Base-by-base conservation (phyloP, 2,888 invertebrate genomes). In the Biston betularia region DNA sequence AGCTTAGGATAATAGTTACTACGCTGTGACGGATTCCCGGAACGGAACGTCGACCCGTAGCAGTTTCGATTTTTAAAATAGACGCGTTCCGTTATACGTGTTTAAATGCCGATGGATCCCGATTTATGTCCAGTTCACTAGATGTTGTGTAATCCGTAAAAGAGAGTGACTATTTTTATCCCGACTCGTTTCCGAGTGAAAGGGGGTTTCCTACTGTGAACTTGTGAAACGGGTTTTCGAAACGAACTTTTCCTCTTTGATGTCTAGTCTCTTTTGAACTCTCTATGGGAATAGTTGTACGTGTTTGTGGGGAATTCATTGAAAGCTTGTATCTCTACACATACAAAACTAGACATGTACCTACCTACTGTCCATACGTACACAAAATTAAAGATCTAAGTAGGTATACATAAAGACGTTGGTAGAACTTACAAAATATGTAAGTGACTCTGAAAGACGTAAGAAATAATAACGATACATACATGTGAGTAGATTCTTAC, bases 31-130 rank as follows among this genome's bases (percentile, higher is more conserved):
- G 54, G 79, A 73, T 90, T 90, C 89, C 84, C 78, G 79, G 89
- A 89, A 90, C 77, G 80, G 87, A 89, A 89, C 79, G 77, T 73
- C 84, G 83, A 83, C 79, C 83, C 80, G 73, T 60, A 72, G 83
- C 80, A 81, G 85, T 84, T 89, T 89, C 86, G 83, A 89, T 90
- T 90, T 90, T 90, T 88, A 86, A 91, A 89, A 90, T 89, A 90
- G 90, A 88, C 78, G 77, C 87, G 85, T 86, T 88, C 89, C 87
- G 86, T 89, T 90, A 87, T 78, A 83, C 81, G 73, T 76, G 76
- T 73, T 49, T 49, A 49, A 58, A 49, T 45, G n/a, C 75, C 75
- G 76, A 79, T 77, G 71, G 80, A 74, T 77, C 74, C 81, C 76
- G 83, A 89, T 88, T 89, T 88, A 88, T 86, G 82, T 81, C 70